Base-by-base conservation (phyloP, 2,888 invertebrate species). In the Crossocerus cetratus region DNA sequence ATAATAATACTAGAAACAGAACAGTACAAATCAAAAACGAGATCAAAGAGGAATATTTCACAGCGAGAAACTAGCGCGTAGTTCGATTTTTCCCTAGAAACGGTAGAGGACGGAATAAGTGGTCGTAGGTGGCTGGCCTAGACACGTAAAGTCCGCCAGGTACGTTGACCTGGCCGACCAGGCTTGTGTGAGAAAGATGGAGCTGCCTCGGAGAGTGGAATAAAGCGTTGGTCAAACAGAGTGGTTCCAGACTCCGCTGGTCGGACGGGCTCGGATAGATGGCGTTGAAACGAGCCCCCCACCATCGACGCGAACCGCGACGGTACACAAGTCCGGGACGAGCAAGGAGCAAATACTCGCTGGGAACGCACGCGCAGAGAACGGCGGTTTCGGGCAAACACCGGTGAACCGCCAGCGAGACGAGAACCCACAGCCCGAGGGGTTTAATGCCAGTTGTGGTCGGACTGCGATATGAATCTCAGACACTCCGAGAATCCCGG, bases 111-210 rank as follows among this genome's bases (percentile, higher is more conserved):
- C 2, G 16, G n/a, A n/a, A n/a, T n/a, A 14, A 49, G 49, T 11
- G 49, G 49, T 16, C 49, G 49, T 49, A 16, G 4, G 49, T n/a
- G 14, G n/a, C 49, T 49, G 49, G 49, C 49, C 49, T 49, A 49
- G 49, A 74, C 74, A 76, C 74, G 69, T 76, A 74, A 64, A 73
- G 70, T 61, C 70, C 74, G 20, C 57, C 69, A 74, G 74, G 76
- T 74, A 65, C 74, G 74, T 71, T 74, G 74, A 76, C 71, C 74
- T 62, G 49, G 49, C 13, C n/a, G 5, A 13, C 49, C 1, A 49
- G 49, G 49, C n/a, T n/a, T n/a, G 49, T 16, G 49, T 1, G 49
- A n/a, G 49, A 49, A 16, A 16, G 16, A 49, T 8, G 43, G 43
- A 43, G 13, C 4, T n/a, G n/a, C n/a, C n/a, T n/a, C n/a, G n/a